Evolutionary conservation across 1,140 invertebrate genomes (phyloP), one percentile per base, ranked within the genome.

Genomic region (Drosophila elegans): DNA sequence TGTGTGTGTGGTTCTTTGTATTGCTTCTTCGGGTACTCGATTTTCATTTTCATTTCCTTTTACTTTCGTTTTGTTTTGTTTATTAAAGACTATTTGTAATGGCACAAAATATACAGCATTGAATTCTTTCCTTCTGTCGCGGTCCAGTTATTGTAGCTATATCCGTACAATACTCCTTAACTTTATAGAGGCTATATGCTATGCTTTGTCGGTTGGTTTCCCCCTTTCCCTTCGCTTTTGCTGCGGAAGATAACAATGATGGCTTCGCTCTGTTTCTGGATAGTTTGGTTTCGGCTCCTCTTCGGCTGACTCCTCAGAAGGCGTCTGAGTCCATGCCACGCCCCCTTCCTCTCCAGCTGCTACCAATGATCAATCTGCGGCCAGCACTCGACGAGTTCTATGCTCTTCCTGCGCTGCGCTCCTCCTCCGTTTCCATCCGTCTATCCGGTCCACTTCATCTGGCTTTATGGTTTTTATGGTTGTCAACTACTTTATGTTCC

Each of bases 71-170:
- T 21, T 21, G 16, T 21, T 57, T 73, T 49, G 42, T 61, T 71
- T 73, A 57, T 80, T 89, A 73, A 69, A 77, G 62, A 83, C 84
- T 88, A 88, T 82, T 79, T 67, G 60, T 88, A 91, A 91, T 88
- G 88, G 88, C 88, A 90, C 88, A 83, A 91, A 84, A 88, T 91
- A 84, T 91, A 89, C 88, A 91, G 77, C 88, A 74, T 81, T 90
- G 52, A 60, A 53, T 81, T 72, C 71, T 52, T 34, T 75, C 49
- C 63, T 78, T 78, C 55, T 78, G 46, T 69, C 36, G 54, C 53
- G 61, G 39, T 55, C 64, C 49, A 57, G 67, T 56, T 56, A 68
- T 69, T 54, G 64, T 71, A 71, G 45, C 67, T 34, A 16, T 44
- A 53, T 62, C 49, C 49, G 60, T 63, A 54, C 60, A 63, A 44